Percentiles rank a stretch among this genome's conserved stretches.
Evolutionary conservation across 2,888 invertebrate species (phyloP).

Genomic region (Thyatira batis): DNA sequence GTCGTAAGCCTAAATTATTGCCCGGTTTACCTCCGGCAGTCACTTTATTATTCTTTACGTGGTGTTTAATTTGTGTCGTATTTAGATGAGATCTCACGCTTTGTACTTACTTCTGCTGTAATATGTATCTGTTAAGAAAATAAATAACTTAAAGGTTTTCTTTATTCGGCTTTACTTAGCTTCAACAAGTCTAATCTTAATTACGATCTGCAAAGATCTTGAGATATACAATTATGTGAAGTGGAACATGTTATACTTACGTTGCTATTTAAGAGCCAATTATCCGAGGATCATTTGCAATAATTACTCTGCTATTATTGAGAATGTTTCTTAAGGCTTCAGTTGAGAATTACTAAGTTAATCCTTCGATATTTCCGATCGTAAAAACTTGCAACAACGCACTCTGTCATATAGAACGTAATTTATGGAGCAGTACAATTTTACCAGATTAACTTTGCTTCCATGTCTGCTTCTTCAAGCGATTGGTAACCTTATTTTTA

Average conservation of each 20-base stretch:
- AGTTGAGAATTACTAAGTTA: slow-evolving; percentile 46
- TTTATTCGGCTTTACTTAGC: neutral
- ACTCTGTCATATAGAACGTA: slow-evolving; percentile 73
- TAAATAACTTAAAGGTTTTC: neutral
- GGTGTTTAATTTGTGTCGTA: too few relatives aligned
- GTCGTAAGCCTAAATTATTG: slow-evolving; percentile 4
- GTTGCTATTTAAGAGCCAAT: neutral
- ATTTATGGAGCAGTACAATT: slow-evolving; percentile 68
- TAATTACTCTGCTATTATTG: slow-evolving; percentile 7
- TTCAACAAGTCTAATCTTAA: neutral
- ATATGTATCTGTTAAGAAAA: neutral
- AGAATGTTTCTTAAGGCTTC: slow-evolving; percentile 28
- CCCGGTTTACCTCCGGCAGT: neutral
- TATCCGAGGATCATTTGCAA: neutral
- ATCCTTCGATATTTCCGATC: slow-evolving; percentile 60
- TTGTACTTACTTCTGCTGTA: neutral
- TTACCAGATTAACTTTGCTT: slow-evolving; percentile 27
- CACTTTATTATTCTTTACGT: too few relatives aligned
- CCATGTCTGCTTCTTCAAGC: slow-evolving; percentile 8
- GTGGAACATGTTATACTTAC: neutral
- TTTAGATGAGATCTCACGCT: too few relatives aligned
- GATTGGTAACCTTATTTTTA: slow-evolving; percentile 29
- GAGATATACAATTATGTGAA: neutral
- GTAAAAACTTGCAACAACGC: slow-evolving; percentile 72
- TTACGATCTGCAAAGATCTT: slow-evolving; percentile 5